phyloP scores from a whole-genome alignment of 2,888 invertebrate genomes.

The Ceraclea dissimilis region DNA sequence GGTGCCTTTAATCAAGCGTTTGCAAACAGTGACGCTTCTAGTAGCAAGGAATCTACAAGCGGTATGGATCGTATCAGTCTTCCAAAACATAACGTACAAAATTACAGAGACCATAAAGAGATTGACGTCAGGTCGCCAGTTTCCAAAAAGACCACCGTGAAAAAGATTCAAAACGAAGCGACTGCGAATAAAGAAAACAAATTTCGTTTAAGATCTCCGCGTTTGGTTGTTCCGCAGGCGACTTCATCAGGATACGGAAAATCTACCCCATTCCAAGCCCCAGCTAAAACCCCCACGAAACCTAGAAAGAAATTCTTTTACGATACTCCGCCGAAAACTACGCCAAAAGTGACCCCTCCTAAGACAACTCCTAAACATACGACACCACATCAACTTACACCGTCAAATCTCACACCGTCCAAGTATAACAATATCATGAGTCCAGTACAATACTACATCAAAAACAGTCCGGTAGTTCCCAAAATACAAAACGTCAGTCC shows the following conservation, averaged over 20 bases:
- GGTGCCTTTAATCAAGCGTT: background rate
- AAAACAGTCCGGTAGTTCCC: constrained; percentile 35
- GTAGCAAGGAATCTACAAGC: background rate
- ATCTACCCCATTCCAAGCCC: background rate
- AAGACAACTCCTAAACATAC: background rate
- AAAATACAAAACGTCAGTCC: constrained; percentile 32
- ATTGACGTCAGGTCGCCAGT: background rate
- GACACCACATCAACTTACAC: constrained; percentile 3
- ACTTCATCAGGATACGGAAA: background rate
- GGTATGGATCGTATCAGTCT: no score
- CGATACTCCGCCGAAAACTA: background rate
- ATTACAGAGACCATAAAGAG: background rate
- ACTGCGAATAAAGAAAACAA: constrained; percentile 12
- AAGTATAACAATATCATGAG: constrained; percentile 35
- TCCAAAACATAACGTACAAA: background rate
- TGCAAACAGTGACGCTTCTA: background rate
- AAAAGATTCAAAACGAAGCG: constrained; percentile 9
- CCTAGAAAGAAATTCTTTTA: constrained; percentile 13
- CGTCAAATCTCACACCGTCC: constrained; percentile 5
- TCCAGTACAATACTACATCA: constrained; percentile 38
- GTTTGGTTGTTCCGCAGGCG: background rate
- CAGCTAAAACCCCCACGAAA: constrained; percentile 1
- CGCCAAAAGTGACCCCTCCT: constrained; percentile 2
- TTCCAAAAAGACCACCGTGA: constrained; percentile 17
- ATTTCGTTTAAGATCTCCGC: constrained; percentile 9